Evolutionary conservation across 2,888 invertebrate species (phyloP), one percentile per base, ranked within the genome.

Genomic region (Apodemia mormo): DNA sequence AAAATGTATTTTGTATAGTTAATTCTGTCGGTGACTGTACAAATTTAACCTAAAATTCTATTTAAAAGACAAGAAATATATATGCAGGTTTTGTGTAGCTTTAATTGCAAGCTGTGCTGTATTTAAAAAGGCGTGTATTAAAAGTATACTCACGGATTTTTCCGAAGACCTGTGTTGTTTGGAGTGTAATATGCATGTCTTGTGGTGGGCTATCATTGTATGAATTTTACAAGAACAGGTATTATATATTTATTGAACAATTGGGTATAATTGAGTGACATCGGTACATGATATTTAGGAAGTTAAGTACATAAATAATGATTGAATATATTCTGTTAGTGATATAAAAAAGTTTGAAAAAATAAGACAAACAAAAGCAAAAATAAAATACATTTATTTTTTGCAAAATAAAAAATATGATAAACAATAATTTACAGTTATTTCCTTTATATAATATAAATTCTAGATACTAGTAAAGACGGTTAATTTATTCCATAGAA

Each of bases 61-160:
- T 64, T 37, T 33, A 64, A n/a, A 33, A 33, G 30, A 64, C 14
- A 64, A 64, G 30, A 64, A 33, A 64, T 54, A 64, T 7, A 64
- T 14, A 64, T 64, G 61, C 61, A 64, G 33, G 70, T 68, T 33
- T 65, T 56, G 70, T 67, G 22, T 72, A 65, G 67, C 71, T 72
- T 70, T 7, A 64, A 64, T 64, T 12, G 61, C 64, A 69, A 66
- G 69, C 69, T 66, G 69, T 69, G 69, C 69, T 37, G 54, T 67
- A 54, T 30, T 40, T 68, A 54, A 65, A 73, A 68, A 72, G 65
- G 74, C 73, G 75, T 69, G 43, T 72, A 72, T 72, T 56, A 71
- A 72, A 79, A 79, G 80, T 75, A 89, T 92, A 92, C 92, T 92
- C 85, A 92, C 92, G 79, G 78, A 84, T 78, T 71, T 78, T 88